Evolutionary conservation across 2,797 vertebrate genomes (phyloP).

Genomic region (Yasuhikotakia modesta): DNA sequence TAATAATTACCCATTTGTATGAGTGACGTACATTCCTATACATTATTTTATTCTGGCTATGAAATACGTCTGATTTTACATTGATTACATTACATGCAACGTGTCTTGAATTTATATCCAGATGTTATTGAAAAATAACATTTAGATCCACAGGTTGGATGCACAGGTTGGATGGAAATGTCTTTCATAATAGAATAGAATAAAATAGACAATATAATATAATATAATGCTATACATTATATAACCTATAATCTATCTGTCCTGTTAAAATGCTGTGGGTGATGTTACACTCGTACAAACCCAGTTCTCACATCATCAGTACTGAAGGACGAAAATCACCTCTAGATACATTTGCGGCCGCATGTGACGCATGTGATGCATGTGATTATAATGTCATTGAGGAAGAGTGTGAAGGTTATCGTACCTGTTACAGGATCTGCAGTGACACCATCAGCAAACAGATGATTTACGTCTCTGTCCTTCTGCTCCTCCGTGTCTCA

Average conservation of each 20-base stretch:
- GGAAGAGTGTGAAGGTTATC: slow-evolving; percentile 39
- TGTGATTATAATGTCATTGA: background rate
- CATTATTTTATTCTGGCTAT: too few relatives aligned
- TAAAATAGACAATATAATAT: background rate
- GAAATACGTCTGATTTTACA: too few relatives aligned
- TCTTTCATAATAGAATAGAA: background rate
- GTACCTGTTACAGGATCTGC: slow-evolving; percentile 44
- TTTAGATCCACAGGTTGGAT: slow-evolving; percentile 26
- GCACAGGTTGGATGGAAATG: too few relatives aligned
- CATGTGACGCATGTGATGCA: background rate
- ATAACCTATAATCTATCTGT: slow-evolving; percentile 4
- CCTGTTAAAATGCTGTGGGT: background rate
- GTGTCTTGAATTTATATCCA: background rate
- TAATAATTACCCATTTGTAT: too few relatives aligned
- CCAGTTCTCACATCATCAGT: too few relatives aligned
- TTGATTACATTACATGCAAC: background rate
- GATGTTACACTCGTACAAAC: background rate
- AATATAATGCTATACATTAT: too few relatives aligned
- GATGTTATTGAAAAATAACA: background rate
- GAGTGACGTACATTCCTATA: too few relatives aligned
- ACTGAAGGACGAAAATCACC: too few relatives aligned
- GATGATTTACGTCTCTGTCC: too few relatives aligned
- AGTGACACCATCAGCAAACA: slow-evolving; percentile 17
- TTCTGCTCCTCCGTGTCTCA: too few relatives aligned
- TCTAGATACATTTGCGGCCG: too few relatives aligned